Evolutionary conservation across 2,113 vertebrate genomes (phyloP).

Genomic region (Rana temporaria): DNA sequence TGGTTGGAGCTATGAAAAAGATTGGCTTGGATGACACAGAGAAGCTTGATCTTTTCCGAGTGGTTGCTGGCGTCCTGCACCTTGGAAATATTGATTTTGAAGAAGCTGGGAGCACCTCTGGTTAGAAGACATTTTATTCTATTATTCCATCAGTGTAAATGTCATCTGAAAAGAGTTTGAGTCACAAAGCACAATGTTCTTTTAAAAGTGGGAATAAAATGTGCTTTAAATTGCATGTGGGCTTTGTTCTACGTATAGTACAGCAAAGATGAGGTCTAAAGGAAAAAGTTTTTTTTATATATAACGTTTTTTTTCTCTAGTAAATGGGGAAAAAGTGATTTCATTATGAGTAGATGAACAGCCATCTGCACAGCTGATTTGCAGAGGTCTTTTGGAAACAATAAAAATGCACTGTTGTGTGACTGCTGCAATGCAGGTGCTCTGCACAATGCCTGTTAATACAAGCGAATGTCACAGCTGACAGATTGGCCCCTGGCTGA

Average conservation of each 20-base stretch:
- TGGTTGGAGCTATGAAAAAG: slow-evolving; percentile 96
- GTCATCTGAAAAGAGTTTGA: slow-evolving; percentile 15
- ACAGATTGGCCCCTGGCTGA: slow-evolving; percentile 25
- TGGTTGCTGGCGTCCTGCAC: slow-evolving; percentile 95
- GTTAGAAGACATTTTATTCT: slow-evolving; percentile 68
- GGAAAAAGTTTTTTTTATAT: slow-evolving; percentile 8
- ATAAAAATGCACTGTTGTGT: slow-evolving; percentile 43
- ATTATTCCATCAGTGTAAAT: slow-evolving; percentile 54
- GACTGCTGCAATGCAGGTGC: slow-evolving; percentile 56
- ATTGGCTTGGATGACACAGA: slow-evolving; percentile 92
- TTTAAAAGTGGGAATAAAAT: slow-evolving; percentile 32
- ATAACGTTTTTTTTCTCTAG: slow-evolving; percentile 5
- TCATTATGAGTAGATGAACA: slow-evolving; percentile 39
- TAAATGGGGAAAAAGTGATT: slow-evolving; percentile 44
- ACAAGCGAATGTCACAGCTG: not conserved
- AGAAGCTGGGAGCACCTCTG: slow-evolving; percentile 94
- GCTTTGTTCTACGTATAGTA: slow-evolving; percentile 21
- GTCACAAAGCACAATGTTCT: slow-evolving; percentile 43
- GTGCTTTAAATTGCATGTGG: slow-evolving; percentile 6
- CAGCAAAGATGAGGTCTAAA: slow-evolving; percentile 13
- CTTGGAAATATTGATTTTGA: slow-evolving; percentile 98
- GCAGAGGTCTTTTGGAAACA: slow-evolving; percentile 44
- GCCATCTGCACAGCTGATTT: slow-evolving; percentile 48
- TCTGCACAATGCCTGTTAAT: slow-evolving; percentile 23
- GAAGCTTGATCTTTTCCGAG: slow-evolving; percentile 94